Evolutionary conservation across 2,888 invertebrate genomes (phyloP).

Genomic region (Noctua fimbriata): DNA sequence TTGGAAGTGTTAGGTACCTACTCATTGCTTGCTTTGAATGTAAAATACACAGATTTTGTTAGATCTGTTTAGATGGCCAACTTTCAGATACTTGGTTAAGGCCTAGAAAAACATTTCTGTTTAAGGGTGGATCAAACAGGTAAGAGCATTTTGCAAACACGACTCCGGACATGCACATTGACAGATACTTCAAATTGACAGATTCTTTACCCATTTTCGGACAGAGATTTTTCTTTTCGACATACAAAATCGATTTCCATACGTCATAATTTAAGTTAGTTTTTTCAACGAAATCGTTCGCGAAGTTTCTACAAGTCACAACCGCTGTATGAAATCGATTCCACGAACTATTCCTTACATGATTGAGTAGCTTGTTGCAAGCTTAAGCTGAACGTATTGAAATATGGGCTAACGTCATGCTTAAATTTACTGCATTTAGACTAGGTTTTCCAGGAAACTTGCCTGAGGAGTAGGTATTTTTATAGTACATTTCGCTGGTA

Average conservation of each 20-base stretch:
- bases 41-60: background rate
- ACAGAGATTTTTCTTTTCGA: background rate
- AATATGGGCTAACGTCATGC: conserved; percentile 68
- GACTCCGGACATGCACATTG: background rate
- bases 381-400: conserved; percentile 49
- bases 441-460: conserved; percentile 12
- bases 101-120: background rate
- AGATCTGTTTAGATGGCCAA: background rate
- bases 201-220: background rate
- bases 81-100: background rate
- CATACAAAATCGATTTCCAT: conserved; percentile 1
- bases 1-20: too few species aligned
- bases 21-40: background rate
- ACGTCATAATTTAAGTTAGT: conserved; percentile 14
- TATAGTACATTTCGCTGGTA: background rate
- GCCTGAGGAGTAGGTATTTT: background rate
- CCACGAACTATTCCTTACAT: conserved; percentile 57
- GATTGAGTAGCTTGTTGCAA: conserved; percentile 58
- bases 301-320: conserved; percentile 41
- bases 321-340: conserved; percentile 50
- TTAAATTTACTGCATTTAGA: conserved; percentile 36
- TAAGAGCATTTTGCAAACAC: background rate
- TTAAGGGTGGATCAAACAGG: background rate
- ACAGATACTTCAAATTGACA: background rate
- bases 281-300: conserved; percentile 30